These are phyloP conservation scores for Oryzias melastigma DNA, from an alignment of 2,113 vertebrate species.

Conservation along the genomic window DNA sequence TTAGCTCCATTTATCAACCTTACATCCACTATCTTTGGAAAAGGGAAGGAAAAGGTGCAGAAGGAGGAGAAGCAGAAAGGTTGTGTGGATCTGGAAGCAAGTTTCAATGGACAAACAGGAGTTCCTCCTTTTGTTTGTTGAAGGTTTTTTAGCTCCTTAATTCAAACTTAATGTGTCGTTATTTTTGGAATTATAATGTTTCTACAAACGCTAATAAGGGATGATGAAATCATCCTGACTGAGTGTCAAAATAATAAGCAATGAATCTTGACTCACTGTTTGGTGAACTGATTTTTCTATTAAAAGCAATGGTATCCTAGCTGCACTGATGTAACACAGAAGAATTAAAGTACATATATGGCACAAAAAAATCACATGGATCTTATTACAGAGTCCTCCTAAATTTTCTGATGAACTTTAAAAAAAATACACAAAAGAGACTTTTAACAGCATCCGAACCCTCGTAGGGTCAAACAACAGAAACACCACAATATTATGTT, in stretches of 20 bases:
- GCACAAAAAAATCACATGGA: background rate
- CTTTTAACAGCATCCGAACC: background rate
- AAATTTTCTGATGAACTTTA: background rate
- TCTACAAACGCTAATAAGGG: constrained; percentile 1
- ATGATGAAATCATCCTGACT: constrained; percentile 1
- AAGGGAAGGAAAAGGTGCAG: constrained; percentile 25
- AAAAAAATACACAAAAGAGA: background rate
- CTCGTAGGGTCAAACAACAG: constrained; percentile 21
- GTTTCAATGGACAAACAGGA: constrained; percentile 8
- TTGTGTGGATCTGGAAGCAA: constrained; percentile 5
- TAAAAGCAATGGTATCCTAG: background rate
- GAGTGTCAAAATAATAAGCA: constrained; percentile 1
- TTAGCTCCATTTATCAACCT: constrained; percentile 83
- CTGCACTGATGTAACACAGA: background rate
- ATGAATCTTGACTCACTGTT: background rate
- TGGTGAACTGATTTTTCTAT: background rate
- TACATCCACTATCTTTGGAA: constrained; percentile 58
- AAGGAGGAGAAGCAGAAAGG: constrained; percentile 12
- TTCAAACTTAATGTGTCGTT: constrained; percentile 1
- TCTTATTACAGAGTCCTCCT: background rate
- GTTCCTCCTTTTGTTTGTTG: constrained; percentile 14
- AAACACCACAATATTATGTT: constrained; percentile 1
- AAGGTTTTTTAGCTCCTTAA: constrained; percentile 11
- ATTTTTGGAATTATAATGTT: constrained; percentile 3
- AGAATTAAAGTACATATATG: no score